Base-by-base conservation (phyloP, 2,888 invertebrate genomes). In the Stenodema calcarata region DNA sequence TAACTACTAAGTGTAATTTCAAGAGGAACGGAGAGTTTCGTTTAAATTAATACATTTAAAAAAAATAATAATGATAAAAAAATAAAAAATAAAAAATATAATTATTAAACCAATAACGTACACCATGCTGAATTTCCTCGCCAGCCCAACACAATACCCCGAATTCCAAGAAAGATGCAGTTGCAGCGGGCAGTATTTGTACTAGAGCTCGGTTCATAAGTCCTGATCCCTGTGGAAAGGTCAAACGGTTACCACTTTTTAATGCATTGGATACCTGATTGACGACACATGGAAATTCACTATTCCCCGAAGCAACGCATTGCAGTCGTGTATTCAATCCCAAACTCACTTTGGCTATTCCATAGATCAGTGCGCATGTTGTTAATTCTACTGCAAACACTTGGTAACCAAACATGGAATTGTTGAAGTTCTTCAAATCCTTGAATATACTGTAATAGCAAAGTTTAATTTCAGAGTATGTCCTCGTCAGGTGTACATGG, bases 331-430 rank as follows among this genome's bases (percentile, higher is more conserved):
- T 47, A 4, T 35, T 35, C 7, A 35, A 35, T 7, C 35, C 35
- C 35, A 4, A 35, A 35, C 69, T 82, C 69, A 82, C 82, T 69
- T 82, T 82, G 1, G 30, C 62, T 2, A 30, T 16, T 14, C 82
- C 82, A 23, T 82, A 82, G 1, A 82, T 35, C 23, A 82, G 7
- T 35, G 82, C 69, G 69, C 82, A 69, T 69, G 82, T 82, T 7
- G 82, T 82, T 0, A 82, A 69, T n/a, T 35, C 62, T 7, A 41
- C 30, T n/a, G 69, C 35, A 69, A 82, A 82, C 0, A 82, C 82
- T 28, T 82, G 82, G 47, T 82, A 82, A 23, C 82, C 82, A 69
- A 82, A 82, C 82, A 82, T 82, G 28, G 82, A 82, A 42, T 82
- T 69, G 27, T 69, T 69, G 41, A 44, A 69, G 1, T 42, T 16